phyloP scores from a whole-genome alignment of 2,797 vertebrate genomes.

The Huso huso region DNA sequence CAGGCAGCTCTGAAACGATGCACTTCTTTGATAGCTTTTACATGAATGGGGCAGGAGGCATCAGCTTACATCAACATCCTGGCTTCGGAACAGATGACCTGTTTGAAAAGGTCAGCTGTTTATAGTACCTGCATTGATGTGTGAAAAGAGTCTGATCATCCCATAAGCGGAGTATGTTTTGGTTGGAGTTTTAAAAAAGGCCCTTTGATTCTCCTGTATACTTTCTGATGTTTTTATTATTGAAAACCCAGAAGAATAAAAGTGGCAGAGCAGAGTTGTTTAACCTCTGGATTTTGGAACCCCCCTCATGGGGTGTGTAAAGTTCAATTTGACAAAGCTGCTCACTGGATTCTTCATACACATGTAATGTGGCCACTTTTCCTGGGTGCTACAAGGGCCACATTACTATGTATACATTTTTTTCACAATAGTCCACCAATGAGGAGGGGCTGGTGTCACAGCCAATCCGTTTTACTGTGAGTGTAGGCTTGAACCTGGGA shows the following conservation, averaged over 20 bases:
- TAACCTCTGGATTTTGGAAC: too few species aligned
- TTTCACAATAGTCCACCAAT: too few species aligned
- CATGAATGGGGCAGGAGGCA: conserved; percentile 21
- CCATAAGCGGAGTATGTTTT: conserved; percentile 12
- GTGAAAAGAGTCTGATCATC: conserved; percentile 38
- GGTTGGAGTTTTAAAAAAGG: conserved; percentile 29
- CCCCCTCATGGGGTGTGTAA: too few species aligned
- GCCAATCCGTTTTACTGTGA: too few species aligned
- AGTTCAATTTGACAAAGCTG: too few species aligned
- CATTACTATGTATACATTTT: too few species aligned
- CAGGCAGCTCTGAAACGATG: conserved; percentile 37
- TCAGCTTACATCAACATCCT: conserved; percentile 41
- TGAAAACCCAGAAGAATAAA: neutral
- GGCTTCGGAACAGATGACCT: conserved; percentile 26
- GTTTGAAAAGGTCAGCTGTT: conserved; percentile 13
- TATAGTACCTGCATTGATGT: conserved; percentile 40
- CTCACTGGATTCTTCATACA: too few species aligned
- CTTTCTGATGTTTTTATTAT: conserved; percentile 15
- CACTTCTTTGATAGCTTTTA: conserved; percentile 35
- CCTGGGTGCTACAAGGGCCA: too few species aligned
- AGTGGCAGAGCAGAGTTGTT: too few species aligned
- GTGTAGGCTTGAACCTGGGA: too few species aligned
- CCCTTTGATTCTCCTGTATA: conserved; percentile 14
- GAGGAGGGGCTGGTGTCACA: too few species aligned
- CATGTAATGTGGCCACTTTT: too few species aligned